Evolutionary conservation across 2,888 invertebrate species (phyloP).

Genomic region (Muscina levida): DNA sequence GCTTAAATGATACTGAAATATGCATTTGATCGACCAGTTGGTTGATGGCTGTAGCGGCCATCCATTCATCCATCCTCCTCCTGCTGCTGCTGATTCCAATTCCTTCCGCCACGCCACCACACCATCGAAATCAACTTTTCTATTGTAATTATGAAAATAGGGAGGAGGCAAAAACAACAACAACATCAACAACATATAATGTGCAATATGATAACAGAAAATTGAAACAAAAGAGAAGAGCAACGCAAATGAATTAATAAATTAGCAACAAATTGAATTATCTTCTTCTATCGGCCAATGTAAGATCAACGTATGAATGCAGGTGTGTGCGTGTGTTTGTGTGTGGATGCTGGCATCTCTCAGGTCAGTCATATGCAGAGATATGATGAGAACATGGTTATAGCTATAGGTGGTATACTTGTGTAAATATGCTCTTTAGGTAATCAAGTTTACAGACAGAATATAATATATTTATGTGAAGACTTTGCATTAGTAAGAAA

Average conservation of each 20-base stretch:
- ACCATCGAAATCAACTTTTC: constrained; percentile 27
- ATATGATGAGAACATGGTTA: neutral
- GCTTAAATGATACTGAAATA: constrained; percentile 57
- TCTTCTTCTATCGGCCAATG: neutral
- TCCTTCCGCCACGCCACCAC: constrained; percentile 34
- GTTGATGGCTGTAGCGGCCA: constrained; percentile 33
- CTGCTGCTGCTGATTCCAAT: neutral
- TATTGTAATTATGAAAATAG: constrained; percentile 54
- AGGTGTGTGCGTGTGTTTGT: neutral
- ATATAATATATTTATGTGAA: no score
- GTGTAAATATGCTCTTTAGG: no score
- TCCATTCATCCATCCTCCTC: neutral
- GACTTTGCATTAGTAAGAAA: no score
- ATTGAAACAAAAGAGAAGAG: constrained; percentile 7
- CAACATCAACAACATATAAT: neutral
- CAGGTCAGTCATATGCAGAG: constrained; percentile 4
- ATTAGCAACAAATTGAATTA: constrained; percentile 36
- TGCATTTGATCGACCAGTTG: constrained; percentile 44
- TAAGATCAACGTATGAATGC: no score
- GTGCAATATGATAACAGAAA: constrained; percentile 1
- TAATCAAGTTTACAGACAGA: no score
- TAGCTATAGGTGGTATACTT: no score
- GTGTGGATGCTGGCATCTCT: neutral
- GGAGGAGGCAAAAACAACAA: neutral
- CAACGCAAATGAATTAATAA: constrained; percentile 32